Conservation (phyloP, 2,113 vertebrate species). For the Gorsachius goisagi region DNA sequence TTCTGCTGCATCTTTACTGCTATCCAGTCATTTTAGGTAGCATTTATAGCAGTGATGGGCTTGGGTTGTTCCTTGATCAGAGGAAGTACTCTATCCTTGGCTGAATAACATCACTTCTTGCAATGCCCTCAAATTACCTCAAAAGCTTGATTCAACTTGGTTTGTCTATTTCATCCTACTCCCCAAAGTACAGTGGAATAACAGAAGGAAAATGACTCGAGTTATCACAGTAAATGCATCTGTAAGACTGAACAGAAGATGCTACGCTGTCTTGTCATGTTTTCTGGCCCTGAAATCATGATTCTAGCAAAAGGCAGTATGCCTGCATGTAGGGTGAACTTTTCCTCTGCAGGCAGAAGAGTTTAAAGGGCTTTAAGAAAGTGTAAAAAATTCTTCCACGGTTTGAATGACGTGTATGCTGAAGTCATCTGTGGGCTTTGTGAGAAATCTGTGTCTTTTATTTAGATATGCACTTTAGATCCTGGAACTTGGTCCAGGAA, state of each 20-base stretch:
- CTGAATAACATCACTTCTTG: background rate
- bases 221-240: background rate
- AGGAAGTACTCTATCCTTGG: background rate
- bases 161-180: background rate
- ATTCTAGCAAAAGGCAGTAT: background rate
- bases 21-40: background rate
- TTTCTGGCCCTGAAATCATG: background rate
- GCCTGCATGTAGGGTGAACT: background rate
- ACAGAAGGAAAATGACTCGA: background rate
- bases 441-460: background rate
- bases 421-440: background rate
- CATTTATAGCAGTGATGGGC: background rate
- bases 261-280: background rate
- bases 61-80: background rate
- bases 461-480: background rate
- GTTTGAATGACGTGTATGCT: background rate
- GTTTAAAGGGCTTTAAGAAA: background rate
- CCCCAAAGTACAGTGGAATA: background rate
- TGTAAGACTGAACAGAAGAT: background rate
- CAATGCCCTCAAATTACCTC: background rate
- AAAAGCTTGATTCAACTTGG: background rate
- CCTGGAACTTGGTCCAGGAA: slow-evolving; percentile 6
- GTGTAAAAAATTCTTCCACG: background rate
- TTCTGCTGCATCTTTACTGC: background rate
- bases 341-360: background rate